These are phyloP conservation scores for Paguma larvata DNA, from an alignment of 2,797 vertebrate species.

Conservation along the genomic window DNA sequence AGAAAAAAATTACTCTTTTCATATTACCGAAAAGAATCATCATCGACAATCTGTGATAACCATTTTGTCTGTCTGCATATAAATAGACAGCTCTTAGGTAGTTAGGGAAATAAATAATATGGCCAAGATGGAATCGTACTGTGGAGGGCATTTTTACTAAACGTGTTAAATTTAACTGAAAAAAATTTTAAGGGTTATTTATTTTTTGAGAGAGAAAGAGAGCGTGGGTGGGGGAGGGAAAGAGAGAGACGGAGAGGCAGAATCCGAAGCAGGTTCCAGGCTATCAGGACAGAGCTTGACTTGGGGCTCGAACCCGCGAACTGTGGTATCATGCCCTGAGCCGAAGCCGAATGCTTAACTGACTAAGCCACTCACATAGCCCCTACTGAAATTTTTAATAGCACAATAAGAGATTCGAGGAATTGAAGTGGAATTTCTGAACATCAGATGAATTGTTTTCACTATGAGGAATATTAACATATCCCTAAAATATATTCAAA, in stretches of 20 bases:
- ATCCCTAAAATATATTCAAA: slow-evolving; percentile 13
- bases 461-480: background rate
- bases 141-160: background rate
- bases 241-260: too few relatives aligned
- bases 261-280: too few relatives aligned
- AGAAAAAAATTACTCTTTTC: background rate
- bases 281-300: too few relatives aligned
- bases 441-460: background rate
- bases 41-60: background rate
- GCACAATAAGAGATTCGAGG: slow-evolving; percentile 12
- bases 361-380: too few relatives aligned
- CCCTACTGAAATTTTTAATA: slow-evolving; percentile 9
- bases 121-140: background rate
- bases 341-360: too few relatives aligned
- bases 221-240: too few relatives aligned
- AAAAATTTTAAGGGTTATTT: too few relatives aligned
- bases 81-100: background rate
- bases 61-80: background rate
- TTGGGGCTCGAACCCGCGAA: fast-evolving
- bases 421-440: slow-evolving; percentile 8
- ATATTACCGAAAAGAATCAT: background rate
- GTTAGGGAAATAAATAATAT: background rate
- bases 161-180: background rate
- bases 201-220: too few relatives aligned
- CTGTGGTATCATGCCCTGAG: too few relatives aligned